Conservation (phyloP, 2,797 vertebrate species). For the Bradypodion ventrale region DNA sequence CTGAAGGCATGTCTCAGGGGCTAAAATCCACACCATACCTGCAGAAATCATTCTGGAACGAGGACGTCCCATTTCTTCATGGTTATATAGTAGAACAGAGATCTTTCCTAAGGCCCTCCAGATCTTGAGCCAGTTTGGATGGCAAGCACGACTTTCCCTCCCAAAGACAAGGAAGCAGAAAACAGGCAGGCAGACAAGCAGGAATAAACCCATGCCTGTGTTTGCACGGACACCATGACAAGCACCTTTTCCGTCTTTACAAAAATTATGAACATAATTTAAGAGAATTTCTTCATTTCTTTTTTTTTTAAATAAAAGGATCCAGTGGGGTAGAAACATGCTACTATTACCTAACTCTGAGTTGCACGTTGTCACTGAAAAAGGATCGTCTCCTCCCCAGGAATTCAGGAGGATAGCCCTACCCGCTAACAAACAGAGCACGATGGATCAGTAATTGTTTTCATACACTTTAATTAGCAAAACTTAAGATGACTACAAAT, state of each 20-base stretch:
- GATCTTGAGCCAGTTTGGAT: no score
- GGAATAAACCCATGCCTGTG: conserved; percentile 52
- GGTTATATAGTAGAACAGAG: no score
- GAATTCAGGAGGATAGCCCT: conserved; percentile 76
- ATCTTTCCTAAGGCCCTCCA: neutral
- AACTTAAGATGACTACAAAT: conserved; percentile 89
- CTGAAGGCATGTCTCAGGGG: no score
- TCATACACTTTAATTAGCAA: conserved; percentile 88
- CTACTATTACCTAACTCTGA: conserved; percentile 79
- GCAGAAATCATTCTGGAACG: neutral
- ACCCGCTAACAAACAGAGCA: conserved; percentile 77
- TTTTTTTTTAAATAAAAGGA: no score
- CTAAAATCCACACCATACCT: neutral
- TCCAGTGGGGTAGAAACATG: conserved; percentile 78
- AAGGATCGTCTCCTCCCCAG: conserved; percentile 74
- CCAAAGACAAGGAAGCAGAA: neutral
- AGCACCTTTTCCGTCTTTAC: conserved; percentile 70
- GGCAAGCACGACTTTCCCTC: no score
- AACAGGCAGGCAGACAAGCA: conserved; percentile 14
- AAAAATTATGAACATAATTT: conserved; percentile 77
- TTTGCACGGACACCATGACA: conserved; percentile 67
- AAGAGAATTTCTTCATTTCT: conserved; percentile 60
- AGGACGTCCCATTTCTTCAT: neutral
- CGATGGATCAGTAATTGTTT: conserved; percentile 84
- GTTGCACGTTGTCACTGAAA: conserved; percentile 78